These are phyloP conservation scores for Heliconius hortense DNA, from an alignment of 2,888 invertebrate genomes.

Conservation along the genomic window DNA sequence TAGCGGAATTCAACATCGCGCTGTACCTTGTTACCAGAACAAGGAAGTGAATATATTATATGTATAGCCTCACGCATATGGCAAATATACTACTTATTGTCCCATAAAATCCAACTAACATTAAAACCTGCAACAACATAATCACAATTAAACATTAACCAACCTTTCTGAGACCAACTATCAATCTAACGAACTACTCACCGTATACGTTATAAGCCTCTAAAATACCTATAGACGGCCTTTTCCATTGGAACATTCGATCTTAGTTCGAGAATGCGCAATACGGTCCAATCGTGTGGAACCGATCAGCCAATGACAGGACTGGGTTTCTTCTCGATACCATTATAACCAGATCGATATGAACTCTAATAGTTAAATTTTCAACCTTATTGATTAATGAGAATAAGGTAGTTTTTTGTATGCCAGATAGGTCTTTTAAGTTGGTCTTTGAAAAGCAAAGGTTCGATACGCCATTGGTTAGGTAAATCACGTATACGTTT, in stretches of 20 bases:
- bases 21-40: too few relatives aligned
- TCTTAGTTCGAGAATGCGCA: constrained; percentile 84
- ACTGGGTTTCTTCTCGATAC: constrained; percentile 67
- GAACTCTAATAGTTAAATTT: constrained; percentile 46
- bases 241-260: constrained; percentile 66
- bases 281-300: constrained; percentile 77
- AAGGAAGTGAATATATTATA: too few relatives aligned
- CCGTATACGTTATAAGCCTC: background rate
- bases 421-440: constrained; percentile 32
- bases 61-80: too few relatives aligned
- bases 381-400: constrained; percentile 42
- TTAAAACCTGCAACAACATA: background rate
- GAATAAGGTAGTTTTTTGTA: constrained; percentile 17
- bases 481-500: constrained; percentile 65
- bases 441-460: constrained; percentile 54
- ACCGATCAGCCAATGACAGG: constrained; percentile 82
- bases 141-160: background rate
- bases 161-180: background rate
- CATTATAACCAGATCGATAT: constrained; percentile 48
- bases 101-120: too few relatives aligned
- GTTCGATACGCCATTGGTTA: constrained; percentile 77
- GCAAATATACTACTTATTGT: too few relatives aligned
- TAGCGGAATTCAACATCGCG: too few relatives aligned
- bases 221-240: constrained; percentile 71
- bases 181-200: background rate